A percentile compares a stretch with the other conserved stretches of the same genome.
Evolutionary conservation across 1,140 invertebrate genomes (phyloP).

Genomic region (Bicyclus anynana): DNA sequence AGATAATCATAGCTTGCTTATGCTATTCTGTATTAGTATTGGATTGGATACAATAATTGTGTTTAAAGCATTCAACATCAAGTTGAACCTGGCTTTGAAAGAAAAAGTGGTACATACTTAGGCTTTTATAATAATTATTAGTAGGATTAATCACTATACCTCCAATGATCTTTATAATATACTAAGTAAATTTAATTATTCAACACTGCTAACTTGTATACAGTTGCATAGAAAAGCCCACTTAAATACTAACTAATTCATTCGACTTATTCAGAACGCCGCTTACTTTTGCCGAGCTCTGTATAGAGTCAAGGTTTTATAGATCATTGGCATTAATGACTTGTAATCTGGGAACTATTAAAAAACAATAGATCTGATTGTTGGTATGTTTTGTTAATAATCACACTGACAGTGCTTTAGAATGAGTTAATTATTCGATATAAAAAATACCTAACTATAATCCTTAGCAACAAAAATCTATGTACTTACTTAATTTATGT

Average conservation of each 20-base stretch:
- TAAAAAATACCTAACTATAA: neutral
- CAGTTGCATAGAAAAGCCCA: neutral
- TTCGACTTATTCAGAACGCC: conserved; percentile 32
- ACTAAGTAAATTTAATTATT: neutral
- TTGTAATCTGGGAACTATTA: conserved; percentile 7
- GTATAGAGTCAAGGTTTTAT: conserved; percentile 36
- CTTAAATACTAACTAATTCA: conserved; percentile 13
- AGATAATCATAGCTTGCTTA: no score
- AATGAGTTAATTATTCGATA: neutral
- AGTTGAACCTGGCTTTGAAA: no score
- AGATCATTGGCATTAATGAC: conserved; percentile 35
- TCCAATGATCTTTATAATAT: no score
- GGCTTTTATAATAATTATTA: no score
- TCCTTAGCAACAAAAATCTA: no score
- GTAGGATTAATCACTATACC: no score
- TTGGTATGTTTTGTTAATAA: neutral
- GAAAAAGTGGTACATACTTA: no score
- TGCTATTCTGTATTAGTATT: no score
- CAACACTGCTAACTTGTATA: neutral
- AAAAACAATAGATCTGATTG: neutral
- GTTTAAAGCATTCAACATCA: no score
- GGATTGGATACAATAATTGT: no score
- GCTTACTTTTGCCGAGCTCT: conserved; percentile 39
- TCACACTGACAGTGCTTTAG: neutral
- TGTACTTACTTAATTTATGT: no score